Evolutionary conservation across 2,888 invertebrate genomes (phyloP).

Genomic region (Dysmachus trigonus): DNA sequence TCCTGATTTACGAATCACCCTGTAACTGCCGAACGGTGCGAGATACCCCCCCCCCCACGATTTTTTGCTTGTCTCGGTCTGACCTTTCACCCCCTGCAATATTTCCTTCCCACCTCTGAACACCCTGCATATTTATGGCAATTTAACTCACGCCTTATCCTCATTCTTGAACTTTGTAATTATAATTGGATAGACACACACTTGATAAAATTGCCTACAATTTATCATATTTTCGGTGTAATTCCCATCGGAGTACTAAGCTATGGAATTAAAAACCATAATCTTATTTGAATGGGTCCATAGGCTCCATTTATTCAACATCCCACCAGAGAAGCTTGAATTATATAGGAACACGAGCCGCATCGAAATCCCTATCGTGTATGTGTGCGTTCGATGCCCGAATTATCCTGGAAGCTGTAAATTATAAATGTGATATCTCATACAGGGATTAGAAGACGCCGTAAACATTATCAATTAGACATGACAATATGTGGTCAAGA

Average conservation of each 20-base stretch:
- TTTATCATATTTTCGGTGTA: background rate
- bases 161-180: too few relatives aligned
- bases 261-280: slow-evolving; percentile 13
- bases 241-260: background rate
- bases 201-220: too few relatives aligned
- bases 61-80: too few relatives aligned
- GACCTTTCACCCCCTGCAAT: too few relatives aligned
- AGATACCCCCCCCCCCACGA: too few relatives aligned
- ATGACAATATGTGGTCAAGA: slow-evolving; percentile 40
- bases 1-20: too few relatives aligned
- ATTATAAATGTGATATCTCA: slow-evolving; percentile 40
- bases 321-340: background rate
- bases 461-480: slow-evolving; percentile 41
- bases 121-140: too few relatives aligned
- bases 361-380: background rate
- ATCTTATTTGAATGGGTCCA: background rate
- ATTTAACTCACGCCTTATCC: too few relatives aligned
- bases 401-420: slow-evolving; percentile 26
- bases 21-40: too few relatives aligned
- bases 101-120: too few relatives aligned
- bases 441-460: slow-evolving; percentile 29
- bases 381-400: background rate
- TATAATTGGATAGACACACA: too few relatives aligned
- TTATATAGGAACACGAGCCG: slow-evolving; percentile 2
- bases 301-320: slow-evolving; percentile 1